Conservation (phyloP, 2,797 vertebrate genomes). For the Mormyrops boulengeri region DNA sequence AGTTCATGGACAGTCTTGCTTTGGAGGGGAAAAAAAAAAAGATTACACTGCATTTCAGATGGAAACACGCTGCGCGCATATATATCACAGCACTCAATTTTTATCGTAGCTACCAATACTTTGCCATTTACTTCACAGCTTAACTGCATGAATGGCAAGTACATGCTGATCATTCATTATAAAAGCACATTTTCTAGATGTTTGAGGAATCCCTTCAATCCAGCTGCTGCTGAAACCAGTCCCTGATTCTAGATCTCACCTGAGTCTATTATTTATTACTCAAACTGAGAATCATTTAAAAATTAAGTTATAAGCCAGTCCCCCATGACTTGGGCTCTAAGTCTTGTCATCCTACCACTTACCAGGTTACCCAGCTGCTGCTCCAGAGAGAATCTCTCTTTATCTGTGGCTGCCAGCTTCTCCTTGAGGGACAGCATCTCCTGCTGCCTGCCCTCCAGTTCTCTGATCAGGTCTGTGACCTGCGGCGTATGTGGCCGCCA, state of each 20-base stretch:
- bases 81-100: background rate
- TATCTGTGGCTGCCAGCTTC: slow-evolving; percentile 64
- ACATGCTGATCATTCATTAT: background rate
- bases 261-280: background rate
- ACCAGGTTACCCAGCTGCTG: slow-evolving; percentile 77
- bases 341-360: slow-evolving; percentile 43
- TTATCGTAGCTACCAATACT: background rate
- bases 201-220: background rate
- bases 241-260: background rate
- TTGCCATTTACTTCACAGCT: background rate
- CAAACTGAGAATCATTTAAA: background rate
- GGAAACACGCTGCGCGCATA: background rate
- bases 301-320: background rate
- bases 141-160: background rate
- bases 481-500: slow-evolving; percentile 41
- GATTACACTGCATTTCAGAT: background rate
- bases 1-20: background rate
- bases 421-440: slow-evolving; percentile 68
- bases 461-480: slow-evolving; percentile 70
- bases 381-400: slow-evolving; percentile 71
- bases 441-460: slow-evolving; percentile 72
- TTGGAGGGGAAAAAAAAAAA: background rate
- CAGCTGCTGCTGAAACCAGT: background rate
- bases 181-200: background rate
- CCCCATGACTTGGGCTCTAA: background rate